Base-by-base conservation (phyloP, 2,113 vertebrate genomes). In the Daubentonia madagascariensis region DNA sequence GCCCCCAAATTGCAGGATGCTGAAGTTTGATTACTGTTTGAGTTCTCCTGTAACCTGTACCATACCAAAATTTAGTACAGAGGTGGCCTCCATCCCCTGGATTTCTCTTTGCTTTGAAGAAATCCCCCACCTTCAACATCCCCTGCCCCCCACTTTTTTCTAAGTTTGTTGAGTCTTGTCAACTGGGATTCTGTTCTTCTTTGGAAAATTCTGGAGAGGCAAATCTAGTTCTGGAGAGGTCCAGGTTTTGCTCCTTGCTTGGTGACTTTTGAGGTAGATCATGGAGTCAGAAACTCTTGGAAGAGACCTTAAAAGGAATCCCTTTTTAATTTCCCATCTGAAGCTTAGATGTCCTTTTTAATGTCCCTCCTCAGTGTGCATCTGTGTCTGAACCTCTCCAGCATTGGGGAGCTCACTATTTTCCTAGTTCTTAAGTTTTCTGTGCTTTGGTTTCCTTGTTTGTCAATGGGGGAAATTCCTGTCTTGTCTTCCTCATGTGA, bases 101-200 rank as follows among this genome's bases (percentile, higher is more conserved):
- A 17, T 20, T 75, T 89, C 52, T 43, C 32, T 81, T 32, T 50
- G 68, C 28, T 76, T 73, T 25, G 28, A 9, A 75, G 25, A 75
- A 75, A 75, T 45, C n/a, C 13, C 54, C 4, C 3, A 67, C 23
- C 30, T 35, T 85, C 72, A 73, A 30, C 30, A 11, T 23, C 13
- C 1, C 6, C 30, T 2, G 2, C 5, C 25, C 16, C 65, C 40
- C 6, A 9, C 30, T n/a, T 70, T 59, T 85, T 63, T 91, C 89
- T 72, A 45, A 79, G 16, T 90, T 76, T 93, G 68, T 91, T 35
- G 75, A 90, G 18, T 79, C 16, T 91, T 45, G 37, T 32, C 75
- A 80, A 57, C 43, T 83, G 76, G 48, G 23, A 72, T 88, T 95
- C 89, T 95, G 23, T 89, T 95, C 35, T 81, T 91, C 43, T 93